Evolutionary conservation across 1,140 invertebrate species (phyloP).

Genomic region (Habropoda laboriosa): DNA sequence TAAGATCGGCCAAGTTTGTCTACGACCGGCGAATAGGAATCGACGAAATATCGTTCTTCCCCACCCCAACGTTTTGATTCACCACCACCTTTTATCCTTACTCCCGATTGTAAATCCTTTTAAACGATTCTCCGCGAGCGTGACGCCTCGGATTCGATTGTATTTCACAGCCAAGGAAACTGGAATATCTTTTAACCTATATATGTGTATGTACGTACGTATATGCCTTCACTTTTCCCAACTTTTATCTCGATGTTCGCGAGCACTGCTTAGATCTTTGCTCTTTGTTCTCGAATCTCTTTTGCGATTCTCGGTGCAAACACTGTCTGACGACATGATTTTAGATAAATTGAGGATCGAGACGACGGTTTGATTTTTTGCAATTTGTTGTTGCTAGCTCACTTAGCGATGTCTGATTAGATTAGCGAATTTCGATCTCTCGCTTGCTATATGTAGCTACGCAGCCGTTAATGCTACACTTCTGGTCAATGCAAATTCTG

Average conservation of each 20-base stretch:
- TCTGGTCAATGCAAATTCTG: too few relatives aligned
- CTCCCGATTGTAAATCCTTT: slow-evolving; percentile 74
- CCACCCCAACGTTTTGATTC: slow-evolving; percentile 53
- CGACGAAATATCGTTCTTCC: slow-evolving; percentile 74
- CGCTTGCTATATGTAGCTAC: background rate
- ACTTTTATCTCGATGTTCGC: slow-evolving; percentile 9
- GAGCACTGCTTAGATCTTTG: background rate
- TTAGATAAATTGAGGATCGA: too few relatives aligned
- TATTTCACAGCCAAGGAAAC: slow-evolving; percentile 49
- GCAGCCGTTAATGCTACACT: background rate
- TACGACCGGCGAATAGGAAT: slow-evolving; percentile 74
- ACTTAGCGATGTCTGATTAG: too few relatives aligned
- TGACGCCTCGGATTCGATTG: slow-evolving; percentile 77
- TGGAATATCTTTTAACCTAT: slow-evolving; percentile 41
- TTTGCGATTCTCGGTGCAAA: background rate
- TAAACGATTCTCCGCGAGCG: slow-evolving; percentile 71
- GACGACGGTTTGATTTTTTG: too few relatives aligned
- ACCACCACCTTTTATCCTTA: slow-evolving; percentile 49
- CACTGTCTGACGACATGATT: too few relatives aligned
- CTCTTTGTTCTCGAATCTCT: background rate
- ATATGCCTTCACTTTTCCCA: slow-evolving; percentile 38
- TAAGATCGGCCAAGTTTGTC: slow-evolving; percentile 73
- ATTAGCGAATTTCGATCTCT: slow-evolving; percentile 15
- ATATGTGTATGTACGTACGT: too few relatives aligned
- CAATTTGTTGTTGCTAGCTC: too few relatives aligned